Conservation (phyloP, 2,888 invertebrate genomes). For the Brachyptera risi region DNA sequence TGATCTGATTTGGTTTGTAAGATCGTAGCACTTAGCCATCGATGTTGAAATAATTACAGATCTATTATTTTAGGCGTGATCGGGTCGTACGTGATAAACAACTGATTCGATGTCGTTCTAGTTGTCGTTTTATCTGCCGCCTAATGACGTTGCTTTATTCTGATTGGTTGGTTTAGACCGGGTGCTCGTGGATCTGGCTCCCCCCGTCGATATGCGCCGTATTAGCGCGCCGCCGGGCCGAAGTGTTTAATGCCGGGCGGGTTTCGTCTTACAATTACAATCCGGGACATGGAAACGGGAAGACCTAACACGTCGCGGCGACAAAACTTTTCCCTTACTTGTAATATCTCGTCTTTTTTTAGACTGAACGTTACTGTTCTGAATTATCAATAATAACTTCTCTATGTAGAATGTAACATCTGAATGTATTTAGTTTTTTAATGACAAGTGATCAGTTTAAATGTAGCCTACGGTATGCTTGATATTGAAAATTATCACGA, state of each 20-base stretch:
- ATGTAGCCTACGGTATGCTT: too few relatives aligned
- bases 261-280: background rate
- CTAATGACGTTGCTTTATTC: constrained; percentile 36
- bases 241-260: constrained; percentile 18
- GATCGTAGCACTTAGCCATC: too few relatives aligned
- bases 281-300: background rate
- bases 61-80: constrained; percentile 1
- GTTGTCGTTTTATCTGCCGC: background rate
- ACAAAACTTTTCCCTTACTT: constrained; percentile 1
- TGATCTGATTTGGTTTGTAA: too few relatives aligned
- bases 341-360: background rate
- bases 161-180: constrained; percentile 62
- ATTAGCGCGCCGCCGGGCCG: constrained; percentile 49
- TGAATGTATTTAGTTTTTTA: background rate
- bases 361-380: too few relatives aligned
- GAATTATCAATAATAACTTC: too few relatives aligned
- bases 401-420: constrained; percentile 12
- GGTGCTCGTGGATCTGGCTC: constrained; percentile 79
- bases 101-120: background rate
- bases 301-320: background rate
- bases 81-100: background rate
- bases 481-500: too few relatives aligned
- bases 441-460: too few relatives aligned
- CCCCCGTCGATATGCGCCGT: constrained; percentile 80
- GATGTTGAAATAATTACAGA: background rate